Percentiles rank a stretch among this genome's conserved stretches.
phyloP scores from a whole-genome alignment of 2,888 invertebrate genomes.

The Amphipoea lucens region DNA sequence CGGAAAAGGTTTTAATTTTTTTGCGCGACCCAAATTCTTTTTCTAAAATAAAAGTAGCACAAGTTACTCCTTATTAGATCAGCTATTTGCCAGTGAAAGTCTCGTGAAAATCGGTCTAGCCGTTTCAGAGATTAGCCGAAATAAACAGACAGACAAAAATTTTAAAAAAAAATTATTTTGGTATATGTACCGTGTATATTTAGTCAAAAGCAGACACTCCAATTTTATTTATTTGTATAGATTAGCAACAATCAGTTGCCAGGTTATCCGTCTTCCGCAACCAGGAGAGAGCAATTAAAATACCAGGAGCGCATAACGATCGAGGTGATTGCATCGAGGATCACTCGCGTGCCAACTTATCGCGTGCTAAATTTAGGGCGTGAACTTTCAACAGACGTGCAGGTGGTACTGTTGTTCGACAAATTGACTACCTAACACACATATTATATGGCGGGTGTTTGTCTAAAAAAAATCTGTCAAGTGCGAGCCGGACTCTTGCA shows the following conservation, averaged over 20 bases:
- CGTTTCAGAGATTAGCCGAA: too few relatives aligned
- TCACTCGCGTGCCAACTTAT: slow-evolving; percentile 63
- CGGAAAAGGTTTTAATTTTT: too few relatives aligned
- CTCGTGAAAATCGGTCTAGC: too few relatives aligned
- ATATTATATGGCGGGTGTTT: background rate
- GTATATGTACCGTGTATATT: too few relatives aligned
- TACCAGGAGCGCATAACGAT: slow-evolving; percentile 56
- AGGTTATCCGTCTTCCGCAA: slow-evolving; percentile 8
- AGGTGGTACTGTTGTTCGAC: slow-evolving; percentile 57
- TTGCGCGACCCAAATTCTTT: too few relatives aligned
- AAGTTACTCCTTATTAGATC: too few relatives aligned
- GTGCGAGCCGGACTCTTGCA: too few relatives aligned
- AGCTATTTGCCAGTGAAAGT: too few relatives aligned
- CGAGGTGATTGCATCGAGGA: slow-evolving; percentile 44
- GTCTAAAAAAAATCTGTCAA: background rate
- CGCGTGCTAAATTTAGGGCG: slow-evolving; percentile 64
- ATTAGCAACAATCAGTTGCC: slow-evolving; percentile 11
- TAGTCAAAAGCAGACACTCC: too few relatives aligned
- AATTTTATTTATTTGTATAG: background rate
- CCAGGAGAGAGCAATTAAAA: slow-evolving; percentile 40
- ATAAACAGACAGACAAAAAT: too few relatives aligned
- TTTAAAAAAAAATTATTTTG: too few relatives aligned
- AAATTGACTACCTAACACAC: slow-evolving; percentile 16
- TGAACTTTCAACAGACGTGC: slow-evolving; percentile 61
- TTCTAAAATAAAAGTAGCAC: too few relatives aligned